Base-by-base conservation (phyloP, 2,888 invertebrate genomes). In the Endomychus coccineus region DNA sequence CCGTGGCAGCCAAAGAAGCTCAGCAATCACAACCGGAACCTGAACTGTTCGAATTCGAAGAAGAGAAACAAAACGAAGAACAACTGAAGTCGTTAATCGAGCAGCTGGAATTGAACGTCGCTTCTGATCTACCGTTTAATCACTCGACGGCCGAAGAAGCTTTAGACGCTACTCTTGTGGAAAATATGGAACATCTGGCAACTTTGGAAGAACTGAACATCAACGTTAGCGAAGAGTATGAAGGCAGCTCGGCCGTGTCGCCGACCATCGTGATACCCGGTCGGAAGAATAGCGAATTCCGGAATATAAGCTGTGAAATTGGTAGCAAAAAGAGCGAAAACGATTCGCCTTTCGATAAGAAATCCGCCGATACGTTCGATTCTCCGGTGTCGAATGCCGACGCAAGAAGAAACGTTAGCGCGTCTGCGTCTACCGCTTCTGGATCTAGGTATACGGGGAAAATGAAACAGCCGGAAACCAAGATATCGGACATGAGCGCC, bases 401-500 rank as follows among this genome's bases (percentile, higher is more conserved):
- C 13, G 21, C 27, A 15, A 16, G 11, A n/a, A 22, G 29, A n/a
- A 19, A 12, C 14, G 23, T 17, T 30, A n/a, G 11, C 10, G n/a
- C 6, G 21, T 6, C 6, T 19, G 19, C 30, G 13, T 15, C 21
- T 2, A 7, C 12, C 7, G n/a, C 10, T 23, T 27, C 33, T 6
- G 9, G 9, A 6, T 17, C 31, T 15, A 16, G 12, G 14, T 11
- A n/a, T 12, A 13, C 31, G 4, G 34, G n/a, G 6, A 44, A 44
- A 29, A 42, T 22, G 10, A 50, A 45, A 25, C 47, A 48, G 35
- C 47, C 52, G 9, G 59, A 62, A 39, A 55, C 58, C 6, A 82
- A 80, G 58, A 83, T 85, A 44, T 85, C 88, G 0, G 88, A 89
- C 58, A 86, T 89, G 79, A 85, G 87, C 55, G 78, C 81, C 0